Conservation (phyloP, 2,797 vertebrate genomes). For the Phrynocephalus forsythii region DNA sequence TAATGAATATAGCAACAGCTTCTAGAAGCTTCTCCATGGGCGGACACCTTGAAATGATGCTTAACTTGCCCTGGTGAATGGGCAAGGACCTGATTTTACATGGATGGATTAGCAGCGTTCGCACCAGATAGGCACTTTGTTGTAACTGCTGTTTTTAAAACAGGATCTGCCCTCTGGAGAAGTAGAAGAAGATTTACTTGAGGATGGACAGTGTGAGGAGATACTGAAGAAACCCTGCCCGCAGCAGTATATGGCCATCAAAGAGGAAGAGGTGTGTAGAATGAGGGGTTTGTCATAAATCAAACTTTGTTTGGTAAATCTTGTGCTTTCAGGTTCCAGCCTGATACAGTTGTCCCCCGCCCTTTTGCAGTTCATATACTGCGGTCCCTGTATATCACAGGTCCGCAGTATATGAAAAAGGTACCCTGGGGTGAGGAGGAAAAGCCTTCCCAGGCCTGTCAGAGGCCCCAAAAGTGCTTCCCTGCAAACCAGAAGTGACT, state of each 20-base stretch:
- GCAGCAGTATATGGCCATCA: constrained; percentile 83
- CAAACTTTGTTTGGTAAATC: neutral
- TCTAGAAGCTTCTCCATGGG: neutral
- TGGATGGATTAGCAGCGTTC: neutral
- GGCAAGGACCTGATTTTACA: neutral
- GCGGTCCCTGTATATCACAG: too few species aligned
- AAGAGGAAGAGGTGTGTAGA: constrained; percentile 91
- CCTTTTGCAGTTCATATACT: too few species aligned
- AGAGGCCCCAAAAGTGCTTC: too few species aligned
- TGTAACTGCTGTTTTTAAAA: neutral
- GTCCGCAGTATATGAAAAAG: too few species aligned
- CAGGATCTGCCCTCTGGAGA: constrained; percentile 88
- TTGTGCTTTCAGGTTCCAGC: neutral
- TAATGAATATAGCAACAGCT: neutral
- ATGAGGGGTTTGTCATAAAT: neutral
- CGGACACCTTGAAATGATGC: neutral
- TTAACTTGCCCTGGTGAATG: neutral
- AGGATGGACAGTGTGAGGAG: constrained; percentile 86
- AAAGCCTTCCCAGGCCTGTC: too few species aligned
- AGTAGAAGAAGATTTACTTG: constrained; percentile 88
- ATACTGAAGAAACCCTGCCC: constrained; percentile 90
- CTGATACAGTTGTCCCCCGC: too few species aligned
- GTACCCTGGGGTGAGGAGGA: too few species aligned
- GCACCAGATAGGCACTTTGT: neutral
- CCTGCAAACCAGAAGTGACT: too few species aligned